A percentile compares a stretch with the other conserved stretches of the same genome.
phyloP scores from a whole-genome alignment of 2,113 vertebrate species.

The Anarhynchus alexandrinus region DNA sequence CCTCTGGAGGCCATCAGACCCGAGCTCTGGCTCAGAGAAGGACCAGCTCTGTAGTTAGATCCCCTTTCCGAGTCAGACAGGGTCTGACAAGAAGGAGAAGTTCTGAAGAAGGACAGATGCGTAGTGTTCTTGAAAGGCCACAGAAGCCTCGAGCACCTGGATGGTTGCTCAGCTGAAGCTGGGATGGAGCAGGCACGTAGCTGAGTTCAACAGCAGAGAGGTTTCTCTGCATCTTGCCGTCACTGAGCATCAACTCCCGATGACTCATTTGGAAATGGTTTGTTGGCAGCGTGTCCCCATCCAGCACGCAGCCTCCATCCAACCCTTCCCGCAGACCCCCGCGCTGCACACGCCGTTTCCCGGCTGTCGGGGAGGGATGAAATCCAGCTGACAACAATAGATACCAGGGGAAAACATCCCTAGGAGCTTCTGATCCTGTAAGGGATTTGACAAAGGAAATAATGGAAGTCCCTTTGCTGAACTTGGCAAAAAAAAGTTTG shows the following conservation, averaged over 20 bases:
- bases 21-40: background rate
- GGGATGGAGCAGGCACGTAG: background rate
- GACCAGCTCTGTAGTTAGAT: background rate
- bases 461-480: background rate
- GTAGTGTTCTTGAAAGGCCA: background rate
- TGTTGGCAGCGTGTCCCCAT: background rate
- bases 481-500: background rate
- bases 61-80: background rate
- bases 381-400: background rate
- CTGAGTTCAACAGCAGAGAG: background rate
- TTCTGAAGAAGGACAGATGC: background rate
- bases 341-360: background rate
- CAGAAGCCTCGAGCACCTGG: fast-evolving
- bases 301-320: background rate
- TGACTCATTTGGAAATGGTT: slow-evolving; percentile 35
- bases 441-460: background rate
- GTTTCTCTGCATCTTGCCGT: background rate
- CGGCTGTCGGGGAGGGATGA: background rate
- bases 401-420: background rate
- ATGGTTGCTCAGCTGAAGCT: background rate
- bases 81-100: background rate
- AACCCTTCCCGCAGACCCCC: background rate
- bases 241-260: background rate
- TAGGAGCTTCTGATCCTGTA: background rate
- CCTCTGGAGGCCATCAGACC: background rate